These are phyloP conservation scores for Cynopterus sphinx DNA, from an alignment of 2,797 vertebrate species.

Conservation along the genomic window DNA sequence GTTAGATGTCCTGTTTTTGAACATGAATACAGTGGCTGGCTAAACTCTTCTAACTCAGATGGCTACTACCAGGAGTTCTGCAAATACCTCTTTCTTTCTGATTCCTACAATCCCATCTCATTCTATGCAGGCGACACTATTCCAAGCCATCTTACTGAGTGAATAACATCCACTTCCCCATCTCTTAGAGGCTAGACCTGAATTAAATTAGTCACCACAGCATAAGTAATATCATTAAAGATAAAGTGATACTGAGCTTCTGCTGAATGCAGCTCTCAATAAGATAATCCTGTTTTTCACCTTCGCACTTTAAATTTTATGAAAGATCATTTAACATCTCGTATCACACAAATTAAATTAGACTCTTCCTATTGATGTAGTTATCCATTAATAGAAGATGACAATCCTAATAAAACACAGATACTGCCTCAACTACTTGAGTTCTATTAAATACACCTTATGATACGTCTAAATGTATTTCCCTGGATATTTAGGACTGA, in stretches of 20 bases:
- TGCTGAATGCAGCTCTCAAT: not conserved
- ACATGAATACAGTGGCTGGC: accelerated
- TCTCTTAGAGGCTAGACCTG: not conserved
- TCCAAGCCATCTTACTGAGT: not conserved
- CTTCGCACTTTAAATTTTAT: not conserved
- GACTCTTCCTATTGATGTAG: not conserved
- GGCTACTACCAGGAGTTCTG: not conserved
- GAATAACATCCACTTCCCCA: accelerated
- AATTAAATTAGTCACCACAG: not conserved
- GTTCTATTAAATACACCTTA: not conserved
- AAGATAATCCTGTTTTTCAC: not conserved
- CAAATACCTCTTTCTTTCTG: not conserved
- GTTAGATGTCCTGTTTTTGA: not conserved
- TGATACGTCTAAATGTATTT: not conserved
- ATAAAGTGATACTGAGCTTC: not conserved
- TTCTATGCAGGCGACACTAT: not conserved
- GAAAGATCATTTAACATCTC: not conserved
- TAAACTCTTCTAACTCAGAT: not conserved
- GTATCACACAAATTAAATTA: not conserved
- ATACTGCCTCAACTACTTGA: not conserved
- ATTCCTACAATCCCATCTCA: not conserved
- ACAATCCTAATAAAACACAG: not conserved
- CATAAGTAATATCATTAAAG: not conserved
- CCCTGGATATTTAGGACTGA: not conserved
- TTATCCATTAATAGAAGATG: not conserved